These are phyloP conservation scores for Fopius arisanus DNA, from an alignment of 1,140 invertebrate species.

Conservation along the genomic window DNA sequence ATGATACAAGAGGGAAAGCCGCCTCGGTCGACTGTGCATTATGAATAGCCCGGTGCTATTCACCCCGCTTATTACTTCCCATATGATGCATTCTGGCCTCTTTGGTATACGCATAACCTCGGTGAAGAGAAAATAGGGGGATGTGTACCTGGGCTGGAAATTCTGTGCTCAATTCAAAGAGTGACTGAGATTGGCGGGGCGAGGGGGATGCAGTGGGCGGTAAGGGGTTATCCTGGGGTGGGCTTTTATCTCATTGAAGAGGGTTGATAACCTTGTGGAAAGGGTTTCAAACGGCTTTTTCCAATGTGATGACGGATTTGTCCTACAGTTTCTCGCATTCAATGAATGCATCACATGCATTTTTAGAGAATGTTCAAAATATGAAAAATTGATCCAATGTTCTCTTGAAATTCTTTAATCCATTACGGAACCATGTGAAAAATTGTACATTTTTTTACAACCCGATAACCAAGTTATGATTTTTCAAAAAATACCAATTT, in stretches of 20 bases:
- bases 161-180: not conserved
- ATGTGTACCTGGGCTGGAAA: not conserved
- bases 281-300: not conserved
- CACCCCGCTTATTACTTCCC: slow-evolving; percentile 53
- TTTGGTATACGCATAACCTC: slow-evolving; percentile 11
- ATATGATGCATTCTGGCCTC: slow-evolving; percentile 33
- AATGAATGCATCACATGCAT: too few species aligned
- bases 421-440: too few species aligned
- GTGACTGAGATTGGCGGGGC: not conserved
- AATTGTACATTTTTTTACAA: too few species aligned
- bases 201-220: not conserved
- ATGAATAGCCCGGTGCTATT: slow-evolving; percentile 55
- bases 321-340: too few species aligned
- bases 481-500: too few species aligned
- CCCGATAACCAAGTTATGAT: too few species aligned
- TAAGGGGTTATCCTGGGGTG: not conserved
- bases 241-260: slow-evolving; percentile 13
- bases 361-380: too few species aligned
- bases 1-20: slow-evolving; percentile 31
- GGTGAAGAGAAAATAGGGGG: not conserved
- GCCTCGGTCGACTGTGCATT: slow-evolving; percentile 49
- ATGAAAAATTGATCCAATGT: too few species aligned
- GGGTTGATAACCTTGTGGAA: slow-evolving; percentile 16
- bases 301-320: not conserved
- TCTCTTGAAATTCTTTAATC: too few species aligned